phyloP scores from a whole-genome alignment of 2,888 invertebrate genomes.

The Ceratothoa steindachneri region DNA sequence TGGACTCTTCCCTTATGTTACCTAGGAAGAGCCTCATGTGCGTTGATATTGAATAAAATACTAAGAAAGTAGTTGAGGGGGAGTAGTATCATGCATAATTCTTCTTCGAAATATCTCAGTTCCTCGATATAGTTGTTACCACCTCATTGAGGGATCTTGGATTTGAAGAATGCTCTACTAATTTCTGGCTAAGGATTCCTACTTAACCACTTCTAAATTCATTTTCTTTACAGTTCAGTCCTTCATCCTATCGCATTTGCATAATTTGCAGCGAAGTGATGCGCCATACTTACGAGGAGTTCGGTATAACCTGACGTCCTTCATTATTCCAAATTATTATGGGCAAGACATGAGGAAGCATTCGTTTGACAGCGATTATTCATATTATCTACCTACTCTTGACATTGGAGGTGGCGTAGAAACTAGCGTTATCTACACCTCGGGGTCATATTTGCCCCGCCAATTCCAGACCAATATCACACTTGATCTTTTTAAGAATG shows the following conservation, averaged over 20 bases:
- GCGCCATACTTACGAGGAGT: slow-evolving; percentile 22
- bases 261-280: slow-evolving; percentile 26
- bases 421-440: slow-evolving; percentile 31
- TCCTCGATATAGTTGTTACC: too few species aligned
- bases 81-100: too few species aligned
- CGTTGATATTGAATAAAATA: too few species aligned
- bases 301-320: slow-evolving; percentile 13
- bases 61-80: too few species aligned
- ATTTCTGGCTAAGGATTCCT: too few species aligned
- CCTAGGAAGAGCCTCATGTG: too few species aligned
- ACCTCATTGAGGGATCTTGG: too few species aligned
- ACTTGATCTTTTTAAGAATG: slow-evolving; percentile 24
- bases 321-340: slow-evolving; percentile 23
- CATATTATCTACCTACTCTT: slow-evolving; percentile 24
- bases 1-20: too few species aligned
- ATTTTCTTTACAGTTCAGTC: slow-evolving; percentile 30
- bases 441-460: slow-evolving; percentile 27
- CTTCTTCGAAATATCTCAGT: too few species aligned
- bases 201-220: too few species aligned
- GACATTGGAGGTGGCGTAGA: slow-evolving; percentile 29
- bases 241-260: slow-evolving; percentile 34
- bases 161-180: too few species aligned
- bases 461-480: slow-evolving; percentile 29
- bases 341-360: slow-evolving; percentile 19
- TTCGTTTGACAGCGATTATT: slow-evolving; percentile 30